These are phyloP conservation scores for Aleadryas rufinucha DNA, from an alignment of 2,113 vertebrate genomes.

Conservation along the genomic window DNA sequence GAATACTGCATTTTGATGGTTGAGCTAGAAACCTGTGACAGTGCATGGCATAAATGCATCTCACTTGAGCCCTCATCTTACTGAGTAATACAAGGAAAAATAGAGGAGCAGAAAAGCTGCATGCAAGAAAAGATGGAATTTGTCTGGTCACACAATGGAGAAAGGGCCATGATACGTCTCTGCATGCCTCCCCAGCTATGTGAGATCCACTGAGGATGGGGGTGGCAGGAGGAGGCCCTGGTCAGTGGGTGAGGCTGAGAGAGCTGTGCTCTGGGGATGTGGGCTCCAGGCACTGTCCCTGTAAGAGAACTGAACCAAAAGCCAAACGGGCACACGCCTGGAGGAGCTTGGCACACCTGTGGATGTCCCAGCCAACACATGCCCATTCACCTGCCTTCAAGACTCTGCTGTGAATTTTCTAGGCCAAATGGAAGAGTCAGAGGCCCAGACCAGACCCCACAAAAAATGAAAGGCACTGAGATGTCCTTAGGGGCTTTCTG, in stretches of 20 bases:
- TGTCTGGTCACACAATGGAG: rapidly evolving
- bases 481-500: neutral
- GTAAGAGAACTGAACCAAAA: neutral
- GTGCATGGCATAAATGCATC: neutral
- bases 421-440: neutral
- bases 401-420: neutral
- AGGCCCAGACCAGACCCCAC: neutral
- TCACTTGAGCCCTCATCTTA: neutral
- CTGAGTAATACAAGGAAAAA: neutral
- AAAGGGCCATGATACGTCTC: neutral
- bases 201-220: rapidly evolving
- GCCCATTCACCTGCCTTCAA: neutral
- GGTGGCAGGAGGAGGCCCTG: neutral
- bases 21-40: neutral
- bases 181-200: rapidly evolving
- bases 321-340: rapidly evolving
- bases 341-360: neutral
- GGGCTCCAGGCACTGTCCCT: neutral
- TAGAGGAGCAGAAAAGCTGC: neutral
- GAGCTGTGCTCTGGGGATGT: neutral
- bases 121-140: neutral
- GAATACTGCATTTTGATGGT: neutral
- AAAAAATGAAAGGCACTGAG: neutral
- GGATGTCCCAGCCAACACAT: neutral
- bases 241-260: rapidly evolving